Conservation (phyloP, 2,888 invertebrate species). For the Scaptomyza flava region DNA sequence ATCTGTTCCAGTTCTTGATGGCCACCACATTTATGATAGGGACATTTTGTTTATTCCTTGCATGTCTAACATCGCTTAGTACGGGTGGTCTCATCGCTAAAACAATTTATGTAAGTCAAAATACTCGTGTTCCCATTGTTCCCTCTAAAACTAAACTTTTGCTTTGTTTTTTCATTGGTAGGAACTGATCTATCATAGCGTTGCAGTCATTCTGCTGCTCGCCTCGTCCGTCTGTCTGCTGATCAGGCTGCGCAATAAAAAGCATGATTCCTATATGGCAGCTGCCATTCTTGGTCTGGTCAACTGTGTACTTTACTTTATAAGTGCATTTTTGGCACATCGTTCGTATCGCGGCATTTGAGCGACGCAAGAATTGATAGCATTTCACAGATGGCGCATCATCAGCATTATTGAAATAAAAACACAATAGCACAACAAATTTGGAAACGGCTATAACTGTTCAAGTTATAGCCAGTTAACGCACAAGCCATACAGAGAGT, state of each 20-base stretch:
- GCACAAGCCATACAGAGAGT: conserved; percentile 48
- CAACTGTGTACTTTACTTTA: conserved; percentile 89
- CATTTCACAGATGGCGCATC: conserved; percentile 30
- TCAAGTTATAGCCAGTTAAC: conserved; percentile 4
- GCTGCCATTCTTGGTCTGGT: conserved; percentile 91
- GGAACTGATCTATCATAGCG: conserved; percentile 93
- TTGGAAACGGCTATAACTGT: conserved; percentile 16
- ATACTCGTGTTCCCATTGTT: conserved; percentile 2
- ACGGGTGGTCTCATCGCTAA: conserved; percentile 93
- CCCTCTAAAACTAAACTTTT: background rate
- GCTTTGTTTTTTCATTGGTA: conserved; percentile 78
- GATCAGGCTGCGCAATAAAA: conserved; percentile 87
- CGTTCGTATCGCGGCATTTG: conserved; percentile 91
- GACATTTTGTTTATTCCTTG: conserved; percentile 90
- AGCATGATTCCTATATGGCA: conserved; percentile 89
- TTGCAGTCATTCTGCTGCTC: conserved; percentile 90
- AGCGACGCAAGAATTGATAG: conserved; percentile 62
- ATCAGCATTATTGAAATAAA: conserved; percentile 12
- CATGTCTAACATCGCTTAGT: conserved; percentile 91
- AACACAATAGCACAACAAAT: conserved; percentile 20
- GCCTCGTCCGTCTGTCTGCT: conserved; percentile 89
- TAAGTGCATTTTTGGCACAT: conserved; percentile 91
- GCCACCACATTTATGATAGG: conserved; percentile 91
- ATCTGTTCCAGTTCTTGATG: conserved; percentile 90
- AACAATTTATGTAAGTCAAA: conserved; percentile 85